Conservation (phyloP, 1,140 invertebrate species). For the Drosophila pseudoananassae region DNA sequence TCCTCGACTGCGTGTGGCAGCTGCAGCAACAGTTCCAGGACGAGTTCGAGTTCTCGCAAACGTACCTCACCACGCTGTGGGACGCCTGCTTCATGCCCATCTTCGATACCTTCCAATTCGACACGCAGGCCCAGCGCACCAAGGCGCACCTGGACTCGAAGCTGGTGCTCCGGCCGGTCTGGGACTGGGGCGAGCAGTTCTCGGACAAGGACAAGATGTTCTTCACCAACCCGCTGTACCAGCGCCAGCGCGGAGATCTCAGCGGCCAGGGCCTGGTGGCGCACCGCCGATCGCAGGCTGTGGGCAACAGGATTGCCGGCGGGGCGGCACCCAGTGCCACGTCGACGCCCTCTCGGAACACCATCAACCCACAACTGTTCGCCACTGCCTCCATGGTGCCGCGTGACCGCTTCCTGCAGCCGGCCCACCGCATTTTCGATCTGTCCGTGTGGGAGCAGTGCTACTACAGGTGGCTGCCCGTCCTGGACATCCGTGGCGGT, state of each 20-base stretch:
- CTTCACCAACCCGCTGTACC: slow-evolving; percentile 92
- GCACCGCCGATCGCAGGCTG: slow-evolving; percentile 63
- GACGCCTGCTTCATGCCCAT: slow-evolving; percentile 93
- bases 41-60: slow-evolving; percentile 96
- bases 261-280: slow-evolving; percentile 33
- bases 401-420: slow-evolving; percentile 84
- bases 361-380: slow-evolving; percentile 80
- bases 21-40: slow-evolving; percentile 93
- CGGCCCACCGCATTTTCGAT: slow-evolving; percentile 85
- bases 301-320: slow-evolving; percentile 7
- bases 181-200: slow-evolving; percentile 94
- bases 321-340: not conserved
- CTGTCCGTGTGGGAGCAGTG: slow-evolving; percentile 94
- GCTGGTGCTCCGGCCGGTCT: slow-evolving; percentile 89
- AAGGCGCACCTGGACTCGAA: slow-evolving; percentile 72
- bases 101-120: slow-evolving; percentile 97
- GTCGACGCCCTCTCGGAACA: slow-evolving; percentile 54
- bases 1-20: slow-evolving; percentile 97
- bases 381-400: slow-evolving; percentile 71
- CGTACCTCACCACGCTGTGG: slow-evolving; percentile 95
- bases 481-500: slow-evolving; percentile 91
- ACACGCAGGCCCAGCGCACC: slow-evolving; percentile 89
- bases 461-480: slow-evolving; percentile 94
- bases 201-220: slow-evolving; percentile 90
- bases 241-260: slow-evolving; percentile 71